Evolutionary conservation across 1,140 invertebrate genomes (phyloP).

Genomic region (Tetragonula clypearis): DNA sequence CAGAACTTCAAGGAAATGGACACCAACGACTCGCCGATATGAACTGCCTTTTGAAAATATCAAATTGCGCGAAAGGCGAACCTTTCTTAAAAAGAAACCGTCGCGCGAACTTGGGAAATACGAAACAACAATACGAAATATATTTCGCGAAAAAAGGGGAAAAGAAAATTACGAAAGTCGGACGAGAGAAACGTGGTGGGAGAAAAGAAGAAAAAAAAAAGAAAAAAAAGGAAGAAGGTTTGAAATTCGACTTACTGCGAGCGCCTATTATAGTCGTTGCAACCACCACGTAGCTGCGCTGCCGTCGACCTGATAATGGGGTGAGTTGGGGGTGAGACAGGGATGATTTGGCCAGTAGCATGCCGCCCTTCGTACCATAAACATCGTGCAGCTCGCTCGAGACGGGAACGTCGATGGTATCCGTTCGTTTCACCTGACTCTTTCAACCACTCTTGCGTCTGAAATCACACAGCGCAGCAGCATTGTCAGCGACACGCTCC

Average conservation of each 20-base stretch:
- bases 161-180: too few relatives aligned
- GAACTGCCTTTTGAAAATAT: not conserved
- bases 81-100: too few relatives aligned
- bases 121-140: too few relatives aligned
- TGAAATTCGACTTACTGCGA: conserved; percentile 31
- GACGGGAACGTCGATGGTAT: not conserved
- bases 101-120: too few relatives aligned
- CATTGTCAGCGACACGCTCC: not conserved
- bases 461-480: not conserved
- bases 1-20: not conserved
- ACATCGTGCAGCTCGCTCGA: conserved; percentile 32
- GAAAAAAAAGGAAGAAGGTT: not conserved
- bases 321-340: conserved; percentile 55
- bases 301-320: conserved; percentile 66
- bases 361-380: conserved; percentile 67
- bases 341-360: conserved; percentile 70
- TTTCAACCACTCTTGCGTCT: not conserved
- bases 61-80: not conserved
- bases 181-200: too few relatives aligned
- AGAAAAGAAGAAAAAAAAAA: too few relatives aligned
- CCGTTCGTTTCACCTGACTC: not conserved
- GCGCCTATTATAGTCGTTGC: conserved; percentile 51
- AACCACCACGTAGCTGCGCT: conserved; percentile 72
- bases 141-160: not conserved
- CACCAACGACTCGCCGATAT: too few relatives aligned